Conservation (phyloP, 2,888 invertebrate species). For the Desoria tigrina region DNA sequence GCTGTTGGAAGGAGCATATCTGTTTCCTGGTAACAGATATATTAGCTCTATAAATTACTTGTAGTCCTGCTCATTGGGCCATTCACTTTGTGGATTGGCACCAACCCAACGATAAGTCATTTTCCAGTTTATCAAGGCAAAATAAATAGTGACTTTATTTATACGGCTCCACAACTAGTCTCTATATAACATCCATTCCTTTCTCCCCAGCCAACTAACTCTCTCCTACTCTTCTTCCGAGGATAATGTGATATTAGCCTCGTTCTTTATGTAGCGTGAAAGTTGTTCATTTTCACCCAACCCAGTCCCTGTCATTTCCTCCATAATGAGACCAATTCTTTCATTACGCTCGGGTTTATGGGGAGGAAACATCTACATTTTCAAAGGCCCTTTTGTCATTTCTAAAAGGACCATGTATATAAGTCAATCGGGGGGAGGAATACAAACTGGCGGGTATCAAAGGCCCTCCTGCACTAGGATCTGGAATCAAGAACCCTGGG, state of each 20-base stretch:
- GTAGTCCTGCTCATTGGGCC: not conserved
- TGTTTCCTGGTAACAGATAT: too few species aligned
- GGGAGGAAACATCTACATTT: slow-evolving; percentile 41
- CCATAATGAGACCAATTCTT: slow-evolving; percentile 44
- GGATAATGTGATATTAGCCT: not conserved
- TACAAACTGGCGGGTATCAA: too few species aligned
- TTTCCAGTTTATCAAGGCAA: slow-evolving; percentile 25
- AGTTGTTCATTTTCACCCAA: slow-evolving; percentile 14
- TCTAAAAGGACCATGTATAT: slow-evolving; percentile 7
- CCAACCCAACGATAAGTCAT: slow-evolving; percentile 23
- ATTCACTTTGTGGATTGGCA: slow-evolving; percentile 16
- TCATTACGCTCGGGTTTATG: slow-evolving; percentile 47
- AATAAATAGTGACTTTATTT: slow-evolving; percentile 23
- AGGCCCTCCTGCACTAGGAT: too few species aligned
- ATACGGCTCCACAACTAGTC: not conserved
- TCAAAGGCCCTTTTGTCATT: slow-evolving; percentile 19
- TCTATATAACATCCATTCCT: not conserved
- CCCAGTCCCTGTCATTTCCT: slow-evolving; percentile 24
- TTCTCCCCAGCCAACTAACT: not conserved
- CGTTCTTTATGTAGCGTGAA: slow-evolving; percentile 10
- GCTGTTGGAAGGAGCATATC: too few species aligned
- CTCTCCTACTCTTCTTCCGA: not conserved
- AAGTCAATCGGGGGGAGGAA: too few species aligned
- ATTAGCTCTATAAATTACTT: too few species aligned
- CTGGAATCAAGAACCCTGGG: too few species aligned